phyloP scores from a whole-genome alignment of 2,113 vertebrate species.

The Lathamus discolor region DNA sequence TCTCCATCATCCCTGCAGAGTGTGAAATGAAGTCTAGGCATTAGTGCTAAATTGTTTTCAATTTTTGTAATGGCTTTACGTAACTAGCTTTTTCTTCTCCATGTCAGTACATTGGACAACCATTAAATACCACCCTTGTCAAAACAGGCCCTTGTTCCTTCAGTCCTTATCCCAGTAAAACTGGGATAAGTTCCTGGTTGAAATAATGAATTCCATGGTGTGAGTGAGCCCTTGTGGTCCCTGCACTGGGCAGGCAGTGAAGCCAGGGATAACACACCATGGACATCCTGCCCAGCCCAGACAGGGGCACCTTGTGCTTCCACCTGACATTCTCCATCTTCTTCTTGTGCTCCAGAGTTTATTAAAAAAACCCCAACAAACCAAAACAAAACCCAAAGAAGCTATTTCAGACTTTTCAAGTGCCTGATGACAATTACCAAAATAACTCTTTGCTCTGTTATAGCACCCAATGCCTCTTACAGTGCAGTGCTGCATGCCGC shows the following conservation, averaged over 20 bases:
- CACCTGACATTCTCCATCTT: fast-evolving
- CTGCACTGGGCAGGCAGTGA: fast-evolving
- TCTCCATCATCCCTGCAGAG: not conserved
- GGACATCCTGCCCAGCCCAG: not conserved
- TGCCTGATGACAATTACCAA: not conserved
- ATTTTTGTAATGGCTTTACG: not conserved
- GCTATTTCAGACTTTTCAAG: not conserved
- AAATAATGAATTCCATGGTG: not conserved
- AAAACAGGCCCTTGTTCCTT: not conserved
- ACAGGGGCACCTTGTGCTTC: not conserved
- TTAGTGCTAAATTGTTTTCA: conserved; percentile 7
- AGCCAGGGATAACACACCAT: not conserved
- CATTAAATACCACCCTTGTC: not conserved
- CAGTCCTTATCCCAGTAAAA: not conserved
- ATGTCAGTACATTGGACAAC: not conserved
- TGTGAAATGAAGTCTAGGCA: not conserved
- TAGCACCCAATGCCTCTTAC: not conserved
- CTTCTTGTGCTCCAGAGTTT: not conserved
- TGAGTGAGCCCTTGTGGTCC: fast-evolving
- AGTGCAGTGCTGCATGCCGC: fast-evolving
- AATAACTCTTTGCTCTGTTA: not conserved
- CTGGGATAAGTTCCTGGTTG: not conserved
- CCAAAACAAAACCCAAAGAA: not conserved
- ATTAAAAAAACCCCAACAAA: not conserved
- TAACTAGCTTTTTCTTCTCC: conserved; percentile 35